Evolutionary conservation across 2,113 vertebrate genomes (phyloP), one percentile per base, ranked within the genome.

Genomic region (Furnarius figulus): DNA sequence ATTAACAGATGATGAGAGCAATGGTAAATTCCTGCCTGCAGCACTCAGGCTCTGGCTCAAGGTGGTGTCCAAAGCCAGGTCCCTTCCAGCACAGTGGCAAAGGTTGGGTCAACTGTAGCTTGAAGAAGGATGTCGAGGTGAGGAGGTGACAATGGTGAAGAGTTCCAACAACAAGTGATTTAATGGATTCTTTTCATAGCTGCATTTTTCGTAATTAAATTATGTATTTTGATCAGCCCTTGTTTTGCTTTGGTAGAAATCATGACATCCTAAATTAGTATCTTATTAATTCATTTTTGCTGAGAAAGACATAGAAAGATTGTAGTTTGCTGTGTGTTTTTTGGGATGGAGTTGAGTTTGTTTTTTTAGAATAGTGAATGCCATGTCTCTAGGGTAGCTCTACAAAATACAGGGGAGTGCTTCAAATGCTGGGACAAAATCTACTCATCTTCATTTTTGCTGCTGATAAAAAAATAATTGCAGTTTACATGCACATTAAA

Each of bases 381-480:
- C 6, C 0, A 0, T 39, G 5, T 72, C n/a, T 75, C 33, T 65
- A 56, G 84, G 24, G 55, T 70, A 42, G 25, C n/a, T 68, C 84
- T 92, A 88, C 14, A 85, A 76, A 92, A 79, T 71, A 40, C 15
- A 61, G 25, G 16, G 22, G 56, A 83, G 53, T 75, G 30, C 49
- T 86, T 37, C 44, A 50, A 65, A 83, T 52, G 21, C 18, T 81
- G 31, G 42, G 58, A 52, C 74, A 89, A 78, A 90, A 72, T 61
- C 52, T 92, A 61, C 56, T 90, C 23, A 75, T 94, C 73, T 92
- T 77, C 62, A 22, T 42, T 92, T 95, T 87, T 87, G 61, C 82
- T 82, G 49, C 62, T 87, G 74, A 68, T 94, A 81, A 97, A 95
- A 91, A 90, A 95, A 67, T 86, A 81, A 89, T 72, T 84, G 65